Evolutionary conservation across 1,140 invertebrate genomes (phyloP), one percentile per base, ranked within the genome.

Genomic region (Berghia stephanieae): DNA sequence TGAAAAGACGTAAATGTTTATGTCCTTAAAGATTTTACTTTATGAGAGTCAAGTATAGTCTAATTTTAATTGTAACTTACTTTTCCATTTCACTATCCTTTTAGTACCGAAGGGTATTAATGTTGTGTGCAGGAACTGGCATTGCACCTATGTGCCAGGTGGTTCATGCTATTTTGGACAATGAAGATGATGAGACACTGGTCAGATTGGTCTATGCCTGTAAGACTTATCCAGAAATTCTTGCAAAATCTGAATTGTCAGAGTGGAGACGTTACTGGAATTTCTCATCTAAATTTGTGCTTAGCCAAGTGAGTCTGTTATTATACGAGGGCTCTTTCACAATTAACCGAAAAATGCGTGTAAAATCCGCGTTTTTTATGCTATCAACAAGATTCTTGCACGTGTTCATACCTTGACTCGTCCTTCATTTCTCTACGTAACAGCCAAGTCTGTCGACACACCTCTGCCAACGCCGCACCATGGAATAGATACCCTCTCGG

Each of bases 101-200:
- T 57, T 78, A 86, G 83, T 84, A 81, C 69, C 73, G 38, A 21
- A 70, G 24, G 13, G 3, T 94, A 6, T 78, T 93, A 31, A 91
- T 94, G 89, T 87, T 94, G 69, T 92, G 92, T 69, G 93, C 93
- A 83, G 93, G 94, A 0, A 94, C 93, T 57, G 93, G 93, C 0
- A 91, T 94, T 78, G 92, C 93, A 44, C 93, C 93, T 31, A 90
- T 94, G 87, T 90, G 91, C 84, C 90, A 91, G 78, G 90, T 94
- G 16, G 91, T 92, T 38, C 88, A 91, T 67, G 81, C 87, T 49
- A 91, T 94, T 79, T 76, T 94, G 60, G 83, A 90, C 63, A 91
- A 94, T 89, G 92, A 93, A 80, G 90, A 92, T 60, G 92, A 93
- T 84, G 90, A 92, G 55, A 92, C 92, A 5, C 86, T 90, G 82